These are phyloP conservation scores for Akabosia matsudoensis DNA, from an alignment of 1,140 invertebrate genomes.

Conservation along the genomic window DNA sequence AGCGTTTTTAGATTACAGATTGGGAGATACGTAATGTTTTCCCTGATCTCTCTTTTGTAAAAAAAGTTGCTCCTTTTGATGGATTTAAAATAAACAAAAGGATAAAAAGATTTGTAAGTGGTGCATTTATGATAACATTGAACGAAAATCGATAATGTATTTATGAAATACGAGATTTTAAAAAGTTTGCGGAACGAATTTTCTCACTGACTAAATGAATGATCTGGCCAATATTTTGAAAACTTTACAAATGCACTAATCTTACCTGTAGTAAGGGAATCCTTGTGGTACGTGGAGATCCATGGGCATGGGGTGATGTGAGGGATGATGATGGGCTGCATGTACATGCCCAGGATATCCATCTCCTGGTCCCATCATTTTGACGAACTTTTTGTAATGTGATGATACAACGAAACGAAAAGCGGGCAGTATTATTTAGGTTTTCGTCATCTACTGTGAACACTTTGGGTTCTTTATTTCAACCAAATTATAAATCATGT, in stretches of 20 bases:
- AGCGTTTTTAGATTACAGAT: not conserved
- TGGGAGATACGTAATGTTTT: too few species aligned
- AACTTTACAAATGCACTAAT: slow-evolving; percentile 29
- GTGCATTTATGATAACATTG: too few species aligned
- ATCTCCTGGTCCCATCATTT: slow-evolving; percentile 47
- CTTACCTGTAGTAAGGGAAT: slow-evolving; percentile 81
- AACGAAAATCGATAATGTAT: not conserved
- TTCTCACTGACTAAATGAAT: not conserved
- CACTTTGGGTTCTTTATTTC: too few species aligned
- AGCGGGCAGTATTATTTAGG: too few species aligned
- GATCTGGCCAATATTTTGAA: not conserved
- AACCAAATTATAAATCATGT: too few species aligned
- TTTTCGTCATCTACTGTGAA: too few species aligned
- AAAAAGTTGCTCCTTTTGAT: too few species aligned
- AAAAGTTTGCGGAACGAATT: not conserved
- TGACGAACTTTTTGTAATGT: slow-evolving; percentile 16
- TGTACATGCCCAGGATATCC: slow-evolving; percentile 41
- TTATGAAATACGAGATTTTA: not conserved
- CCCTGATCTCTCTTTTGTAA: not conserved
- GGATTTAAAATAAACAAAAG: too few species aligned
- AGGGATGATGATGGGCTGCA: slow-evolving; percentile 50
- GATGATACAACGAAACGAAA: too few species aligned
- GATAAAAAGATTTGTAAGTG: too few species aligned
- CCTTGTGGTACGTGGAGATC: slow-evolving; percentile 81
- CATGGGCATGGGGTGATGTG: slow-evolving; percentile 69